Evolutionary conservation across 2,113 vertebrate genomes (phyloP).

Genomic region (Shinisaurus crocodilurus): DNA sequence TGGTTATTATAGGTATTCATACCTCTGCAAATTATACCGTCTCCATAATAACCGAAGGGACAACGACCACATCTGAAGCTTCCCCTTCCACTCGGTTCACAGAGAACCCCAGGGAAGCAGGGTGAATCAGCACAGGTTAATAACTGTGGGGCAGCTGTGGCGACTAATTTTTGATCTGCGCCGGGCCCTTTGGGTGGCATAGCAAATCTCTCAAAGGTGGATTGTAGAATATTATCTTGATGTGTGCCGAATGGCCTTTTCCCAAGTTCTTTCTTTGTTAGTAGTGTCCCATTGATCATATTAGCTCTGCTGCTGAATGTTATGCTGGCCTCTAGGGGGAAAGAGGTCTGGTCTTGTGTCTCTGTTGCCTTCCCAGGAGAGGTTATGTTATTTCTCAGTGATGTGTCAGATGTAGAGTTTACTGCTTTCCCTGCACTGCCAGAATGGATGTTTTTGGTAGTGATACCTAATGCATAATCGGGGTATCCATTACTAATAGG

Average conservation of each 20-base stretch:
- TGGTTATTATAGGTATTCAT: conserved; percentile 19
- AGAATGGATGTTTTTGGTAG: conserved; percentile 17
- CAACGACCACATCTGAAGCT: conserved; percentile 81
- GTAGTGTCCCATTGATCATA: conserved; percentile 38
- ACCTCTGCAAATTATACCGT: conserved; percentile 88
- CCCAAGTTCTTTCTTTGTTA: conserved; percentile 11
- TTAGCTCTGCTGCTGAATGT: conserved; percentile 28
- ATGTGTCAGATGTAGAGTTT: not conserved
- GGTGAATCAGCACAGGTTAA: conserved; percentile 77
- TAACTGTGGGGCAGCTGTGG: conserved; percentile 23
- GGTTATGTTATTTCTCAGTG: conserved; percentile 8
- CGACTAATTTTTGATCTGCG: conserved; percentile 7
- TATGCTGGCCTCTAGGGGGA: conserved; percentile 27
- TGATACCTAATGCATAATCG: not conserved
- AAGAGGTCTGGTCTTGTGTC: not conserved
- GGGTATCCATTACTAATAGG: conserved; percentile 1
- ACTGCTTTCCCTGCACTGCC: not conserved
- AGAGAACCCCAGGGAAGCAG: conserved; percentile 86
- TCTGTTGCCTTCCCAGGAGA: conserved; percentile 34
- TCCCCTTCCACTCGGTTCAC: conserved; percentile 74
- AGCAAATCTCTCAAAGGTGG: conserved; percentile 42
- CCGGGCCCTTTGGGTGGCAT: conserved; percentile 49
- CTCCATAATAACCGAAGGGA: conserved; percentile 83
- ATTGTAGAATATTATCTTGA: conserved; percentile 33
- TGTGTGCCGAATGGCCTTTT: conserved; percentile 46